Conservation (phyloP, 2,888 invertebrate genomes). For the Halocaridina rubra region DNA sequence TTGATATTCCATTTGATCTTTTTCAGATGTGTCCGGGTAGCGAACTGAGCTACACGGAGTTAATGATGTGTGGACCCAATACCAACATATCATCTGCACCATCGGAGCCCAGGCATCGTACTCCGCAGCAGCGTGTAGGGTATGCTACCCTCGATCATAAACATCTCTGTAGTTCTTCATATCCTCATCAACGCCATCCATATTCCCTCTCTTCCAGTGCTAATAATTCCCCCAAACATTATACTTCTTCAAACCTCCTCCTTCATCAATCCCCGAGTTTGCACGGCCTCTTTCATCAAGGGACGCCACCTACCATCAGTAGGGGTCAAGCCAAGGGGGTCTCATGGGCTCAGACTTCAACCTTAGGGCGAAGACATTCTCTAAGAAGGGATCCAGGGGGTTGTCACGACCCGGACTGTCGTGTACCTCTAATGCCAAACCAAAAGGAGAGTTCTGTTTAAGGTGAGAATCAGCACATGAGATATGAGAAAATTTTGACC, state of each 20-base stretch:
- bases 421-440: not conserved
- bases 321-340: not conserved
- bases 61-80: not conserved
- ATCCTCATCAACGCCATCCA: not conserved
- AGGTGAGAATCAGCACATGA: too few relatives aligned
- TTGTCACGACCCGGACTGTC: not conserved
- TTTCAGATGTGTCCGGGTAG: not conserved
- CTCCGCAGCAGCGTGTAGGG: not conserved
- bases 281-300: not conserved
- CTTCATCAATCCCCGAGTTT: not conserved
- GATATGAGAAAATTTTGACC: not conserved
- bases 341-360: not conserved
- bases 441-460: conserved; percentile 33
- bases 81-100: not conserved
- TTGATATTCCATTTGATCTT: too few relatives aligned
- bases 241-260: not conserved
- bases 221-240: not conserved
- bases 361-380: conserved; percentile 1
- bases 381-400: not conserved
- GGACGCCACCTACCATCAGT: not conserved
- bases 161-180: not conserved
- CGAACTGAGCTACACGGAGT: conserved; percentile 10
- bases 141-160: conserved; percentile 31
- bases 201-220: not conserved
- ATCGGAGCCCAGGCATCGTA: not conserved